These are phyloP conservation scores for Phrynocephalus vlangalii DNA, from an alignment of 2,797 vertebrate genomes.

Conservation along the genomic window DNA sequence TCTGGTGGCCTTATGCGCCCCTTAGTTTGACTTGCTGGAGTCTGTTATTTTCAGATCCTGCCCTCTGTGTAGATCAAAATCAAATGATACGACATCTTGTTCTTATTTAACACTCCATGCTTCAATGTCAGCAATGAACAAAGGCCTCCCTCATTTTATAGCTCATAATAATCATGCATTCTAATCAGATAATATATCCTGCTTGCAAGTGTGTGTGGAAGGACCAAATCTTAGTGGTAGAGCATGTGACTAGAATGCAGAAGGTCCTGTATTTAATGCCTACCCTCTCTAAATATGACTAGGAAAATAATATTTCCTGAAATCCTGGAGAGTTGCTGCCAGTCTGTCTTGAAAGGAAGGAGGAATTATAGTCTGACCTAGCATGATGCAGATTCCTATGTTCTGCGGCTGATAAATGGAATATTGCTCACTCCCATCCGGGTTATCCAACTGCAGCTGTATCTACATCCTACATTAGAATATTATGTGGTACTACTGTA, in stretches of 20 bases:
- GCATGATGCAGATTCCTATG: too few relatives aligned
- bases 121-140: neutral
- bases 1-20: neutral
- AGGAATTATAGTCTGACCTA: too few relatives aligned
- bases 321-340: too few relatives aligned
- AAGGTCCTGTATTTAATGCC: too few relatives aligned
- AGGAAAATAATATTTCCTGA: too few relatives aligned
- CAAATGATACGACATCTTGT: neutral
- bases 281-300: too few relatives aligned
- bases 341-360: too few relatives aligned
- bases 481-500: neutral
- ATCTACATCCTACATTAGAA: neutral
- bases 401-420: neutral
- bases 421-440: neutral
- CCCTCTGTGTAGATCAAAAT: neutral
- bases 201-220: too few relatives aligned
- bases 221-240: too few relatives aligned
- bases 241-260: too few relatives aligned
- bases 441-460: neutral
- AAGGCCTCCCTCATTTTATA: too few relatives aligned
- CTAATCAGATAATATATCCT: neutral
- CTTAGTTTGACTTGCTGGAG: neutral
- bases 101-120: neutral
- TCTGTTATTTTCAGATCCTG: neutral
- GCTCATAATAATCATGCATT: neutral